phyloP scores from a whole-genome alignment of 37 sponge, comb jelly and placozoan genomes.

The Crambe crambe region DNA sequence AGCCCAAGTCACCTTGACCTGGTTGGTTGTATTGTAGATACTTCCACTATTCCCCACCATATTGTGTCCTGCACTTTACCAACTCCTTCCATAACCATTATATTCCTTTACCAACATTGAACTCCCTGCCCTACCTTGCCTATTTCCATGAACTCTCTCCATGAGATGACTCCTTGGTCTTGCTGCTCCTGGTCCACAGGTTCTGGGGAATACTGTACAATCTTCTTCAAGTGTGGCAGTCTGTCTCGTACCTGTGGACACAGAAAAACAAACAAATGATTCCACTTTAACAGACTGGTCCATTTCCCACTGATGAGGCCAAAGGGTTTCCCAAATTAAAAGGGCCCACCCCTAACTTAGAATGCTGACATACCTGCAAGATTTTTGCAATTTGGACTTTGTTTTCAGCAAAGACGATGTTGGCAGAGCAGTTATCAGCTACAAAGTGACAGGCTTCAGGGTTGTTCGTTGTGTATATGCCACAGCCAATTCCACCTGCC shows the following conservation, averaged over 20 bases:
- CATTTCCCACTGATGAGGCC: too few species aligned
- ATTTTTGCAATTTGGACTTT: constrained; percentile 82
- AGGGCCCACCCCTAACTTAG: too few species aligned
- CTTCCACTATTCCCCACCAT: too few species aligned
- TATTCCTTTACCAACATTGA: too few species aligned
- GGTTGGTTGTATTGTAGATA: too few species aligned
- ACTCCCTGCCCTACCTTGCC: constrained; percentile 85
- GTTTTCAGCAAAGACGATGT: constrained; percentile 85
- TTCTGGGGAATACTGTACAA: constrained; percentile 81
- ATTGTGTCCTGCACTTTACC: too few species aligned
- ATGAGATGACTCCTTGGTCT: constrained; percentile 74
- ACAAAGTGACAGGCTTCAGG: constrained; percentile 84
- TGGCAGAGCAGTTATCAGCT: constrained; percentile 77
- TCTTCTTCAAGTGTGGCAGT: constrained; percentile 72
- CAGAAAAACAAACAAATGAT: neutral
- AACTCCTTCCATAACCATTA: too few species aligned
- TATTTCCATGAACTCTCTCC: constrained; percentile 67
- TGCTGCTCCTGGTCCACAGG: constrained; percentile 53
- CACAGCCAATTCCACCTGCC: constrained; percentile 76
- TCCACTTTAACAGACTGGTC: too few species aligned
- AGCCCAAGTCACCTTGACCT: too few species aligned
- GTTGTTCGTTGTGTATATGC: constrained; percentile 80
- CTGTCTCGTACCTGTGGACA: constrained; percentile 55
- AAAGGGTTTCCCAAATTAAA: too few species aligned
- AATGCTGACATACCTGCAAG: constrained; percentile 63